phyloP scores from a whole-genome alignment of 2,113 vertebrate genomes.

The Struthio camelus region DNA sequence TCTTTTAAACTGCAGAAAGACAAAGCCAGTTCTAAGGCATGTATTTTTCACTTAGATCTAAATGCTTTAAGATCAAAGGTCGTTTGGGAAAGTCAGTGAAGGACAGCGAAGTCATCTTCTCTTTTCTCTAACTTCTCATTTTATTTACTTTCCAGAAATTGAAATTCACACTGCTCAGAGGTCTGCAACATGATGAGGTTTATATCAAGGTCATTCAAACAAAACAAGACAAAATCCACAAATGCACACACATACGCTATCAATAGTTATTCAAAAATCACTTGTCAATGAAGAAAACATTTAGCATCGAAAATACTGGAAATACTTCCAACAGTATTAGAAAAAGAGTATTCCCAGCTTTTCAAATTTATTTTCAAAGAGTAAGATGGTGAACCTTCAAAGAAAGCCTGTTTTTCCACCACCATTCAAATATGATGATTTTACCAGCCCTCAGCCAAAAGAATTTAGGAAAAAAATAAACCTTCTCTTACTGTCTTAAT shows the following conservation, averaged over 20 bases:
- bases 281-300: background rate
- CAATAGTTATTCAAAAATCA: background rate
- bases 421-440: background rate
- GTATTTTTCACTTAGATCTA: background rate
- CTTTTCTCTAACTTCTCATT: background rate
- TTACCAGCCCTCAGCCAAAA: background rate
- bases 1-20: background rate
- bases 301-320: background rate
- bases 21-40: background rate
- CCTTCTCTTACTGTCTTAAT: background rate
- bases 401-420: background rate
- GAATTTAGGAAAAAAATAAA: background rate
- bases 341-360: background rate
- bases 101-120: background rate
- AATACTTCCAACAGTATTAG: background rate
- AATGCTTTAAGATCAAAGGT: background rate
- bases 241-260: background rate
- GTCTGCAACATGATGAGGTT: background rate
- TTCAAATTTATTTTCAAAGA: background rate
- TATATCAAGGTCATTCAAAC: conserved; percentile 5
- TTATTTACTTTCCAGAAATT: conserved; percentile 35
- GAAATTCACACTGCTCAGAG: background rate
- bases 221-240: background rate
- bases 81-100: background rate
- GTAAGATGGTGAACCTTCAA: background rate